Evolutionary conservation across 2,797 vertebrate species (phyloP).

Genomic region (Pipistrellus pipistrellus): DNA sequence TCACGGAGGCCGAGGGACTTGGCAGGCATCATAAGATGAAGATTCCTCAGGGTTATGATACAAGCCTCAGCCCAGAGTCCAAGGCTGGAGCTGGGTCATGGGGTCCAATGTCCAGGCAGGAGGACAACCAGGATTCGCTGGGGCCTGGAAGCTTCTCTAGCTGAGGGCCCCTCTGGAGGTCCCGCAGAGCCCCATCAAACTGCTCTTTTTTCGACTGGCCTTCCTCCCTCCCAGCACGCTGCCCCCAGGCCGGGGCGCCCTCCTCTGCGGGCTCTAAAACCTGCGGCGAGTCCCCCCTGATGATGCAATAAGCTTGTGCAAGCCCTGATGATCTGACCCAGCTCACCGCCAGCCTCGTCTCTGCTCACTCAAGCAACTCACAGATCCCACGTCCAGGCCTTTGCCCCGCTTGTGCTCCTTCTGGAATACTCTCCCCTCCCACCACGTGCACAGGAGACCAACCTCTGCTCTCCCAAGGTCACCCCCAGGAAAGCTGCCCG

Average conservation of each 20-base stretch:
- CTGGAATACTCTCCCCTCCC: neutral
- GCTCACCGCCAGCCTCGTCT: neutral
- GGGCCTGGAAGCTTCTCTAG: neutral
- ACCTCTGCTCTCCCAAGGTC: neutral
- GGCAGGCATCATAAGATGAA: neutral
- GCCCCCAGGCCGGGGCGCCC: neutral
- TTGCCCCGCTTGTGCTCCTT: no score
- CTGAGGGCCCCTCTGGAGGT: neutral
- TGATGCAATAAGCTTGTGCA: neutral
- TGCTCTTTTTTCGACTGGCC: neutral
- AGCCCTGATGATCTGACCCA: neutral
- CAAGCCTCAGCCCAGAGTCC: neutral
- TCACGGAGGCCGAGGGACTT: neutral
- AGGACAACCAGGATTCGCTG: neutral
- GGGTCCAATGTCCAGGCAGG: neutral
- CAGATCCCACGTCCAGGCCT: neutral
- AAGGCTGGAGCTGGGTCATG: neutral
- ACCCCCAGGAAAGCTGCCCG: neutral
- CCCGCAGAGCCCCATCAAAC: neutral
- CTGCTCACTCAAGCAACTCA: neutral
- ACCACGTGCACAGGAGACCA: neutral
- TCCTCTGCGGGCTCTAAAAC: neutral
- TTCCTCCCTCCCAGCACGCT: neutral
- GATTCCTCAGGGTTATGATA: neutral
- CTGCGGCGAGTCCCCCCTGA: neutral